These are phyloP conservation scores for Lasioglossum pauxillum DNA, from an alignment of 2,888 invertebrate species.

Conservation along the genomic window DNA sequence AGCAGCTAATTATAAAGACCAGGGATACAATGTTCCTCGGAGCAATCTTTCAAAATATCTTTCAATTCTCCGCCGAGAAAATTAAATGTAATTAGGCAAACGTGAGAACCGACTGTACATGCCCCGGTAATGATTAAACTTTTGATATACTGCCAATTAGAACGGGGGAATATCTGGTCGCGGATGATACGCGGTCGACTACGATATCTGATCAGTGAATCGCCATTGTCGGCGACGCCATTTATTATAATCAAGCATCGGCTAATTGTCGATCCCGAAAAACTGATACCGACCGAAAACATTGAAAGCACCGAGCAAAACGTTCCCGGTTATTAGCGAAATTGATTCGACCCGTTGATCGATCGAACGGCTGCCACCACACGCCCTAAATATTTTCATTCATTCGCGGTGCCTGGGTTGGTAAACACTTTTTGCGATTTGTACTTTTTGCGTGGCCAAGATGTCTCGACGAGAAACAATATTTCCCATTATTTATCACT, in stretches of 20 bases:
- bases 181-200: not conserved
- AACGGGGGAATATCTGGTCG: not conserved
- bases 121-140: slow-evolving; percentile 5
- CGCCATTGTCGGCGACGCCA: not conserved
- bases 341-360: not conserved
- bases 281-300: not conserved
- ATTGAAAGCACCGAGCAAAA: not conserved
- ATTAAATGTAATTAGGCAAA: slow-evolving; percentile 8
- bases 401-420: not conserved
- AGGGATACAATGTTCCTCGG: not conserved
- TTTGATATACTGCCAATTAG: slow-evolving; percentile 33
- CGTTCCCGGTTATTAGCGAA: not conserved
- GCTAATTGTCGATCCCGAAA: not conserved
- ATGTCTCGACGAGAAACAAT: not conserved
- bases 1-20: slow-evolving; percentile 9
- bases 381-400: not conserved
- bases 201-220: slow-evolving; percentile 28
- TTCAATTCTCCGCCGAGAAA: not conserved
- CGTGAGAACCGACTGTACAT: too few species aligned
- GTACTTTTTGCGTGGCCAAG: not conserved
- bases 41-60: too few species aligned
- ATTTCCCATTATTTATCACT: not conserved
- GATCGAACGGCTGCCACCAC: not conserved
- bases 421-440: not conserved
- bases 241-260: slow-evolving; percentile 17